Conservation (phyloP, 2,888 invertebrate genomes). For the Stenodema calcarata region DNA sequence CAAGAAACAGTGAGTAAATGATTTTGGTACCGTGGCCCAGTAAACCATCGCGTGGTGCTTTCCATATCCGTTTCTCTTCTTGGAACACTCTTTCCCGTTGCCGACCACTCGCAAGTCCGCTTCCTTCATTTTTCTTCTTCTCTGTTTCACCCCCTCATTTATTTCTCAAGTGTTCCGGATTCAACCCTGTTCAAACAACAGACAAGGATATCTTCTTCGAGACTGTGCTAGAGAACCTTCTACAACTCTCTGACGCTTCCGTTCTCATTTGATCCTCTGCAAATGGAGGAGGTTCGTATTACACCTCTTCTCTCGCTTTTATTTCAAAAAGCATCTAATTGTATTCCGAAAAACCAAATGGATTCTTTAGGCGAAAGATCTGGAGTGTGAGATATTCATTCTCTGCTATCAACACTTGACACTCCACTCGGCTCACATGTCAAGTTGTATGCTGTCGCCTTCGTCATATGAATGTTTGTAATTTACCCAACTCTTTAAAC, state of each 20-base stretch:
- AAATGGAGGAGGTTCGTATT: not conserved
- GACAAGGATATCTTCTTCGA: not conserved
- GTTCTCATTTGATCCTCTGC: not conserved
- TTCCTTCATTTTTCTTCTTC: not conserved
- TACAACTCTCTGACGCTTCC: not conserved
- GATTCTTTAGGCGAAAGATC: too few relatives aligned
- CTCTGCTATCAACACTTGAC: too few relatives aligned
- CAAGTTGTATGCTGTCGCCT: too few relatives aligned
- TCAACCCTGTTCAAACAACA: not conserved
- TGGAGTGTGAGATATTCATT: too few relatives aligned
- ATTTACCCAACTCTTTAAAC: too few relatives aligned
- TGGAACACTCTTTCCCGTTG: not conserved
- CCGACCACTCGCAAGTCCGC: not conserved
- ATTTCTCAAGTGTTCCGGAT: not conserved
- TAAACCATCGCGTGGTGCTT: not conserved
- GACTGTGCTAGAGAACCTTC: not conserved
- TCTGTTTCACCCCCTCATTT: not conserved
- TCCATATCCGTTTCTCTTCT: not conserved
- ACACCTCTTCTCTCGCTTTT: too few relatives aligned
- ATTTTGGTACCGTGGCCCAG: not conserved
- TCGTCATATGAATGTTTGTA: too few relatives aligned
- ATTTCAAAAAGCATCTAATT: too few relatives aligned
- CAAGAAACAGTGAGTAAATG: too few relatives aligned
- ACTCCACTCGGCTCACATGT: too few relatives aligned
- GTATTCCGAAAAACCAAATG: too few relatives aligned